Conservation (phyloP, 2,797 vertebrate genomes). For the Podarcis lilfordi region DNA sequence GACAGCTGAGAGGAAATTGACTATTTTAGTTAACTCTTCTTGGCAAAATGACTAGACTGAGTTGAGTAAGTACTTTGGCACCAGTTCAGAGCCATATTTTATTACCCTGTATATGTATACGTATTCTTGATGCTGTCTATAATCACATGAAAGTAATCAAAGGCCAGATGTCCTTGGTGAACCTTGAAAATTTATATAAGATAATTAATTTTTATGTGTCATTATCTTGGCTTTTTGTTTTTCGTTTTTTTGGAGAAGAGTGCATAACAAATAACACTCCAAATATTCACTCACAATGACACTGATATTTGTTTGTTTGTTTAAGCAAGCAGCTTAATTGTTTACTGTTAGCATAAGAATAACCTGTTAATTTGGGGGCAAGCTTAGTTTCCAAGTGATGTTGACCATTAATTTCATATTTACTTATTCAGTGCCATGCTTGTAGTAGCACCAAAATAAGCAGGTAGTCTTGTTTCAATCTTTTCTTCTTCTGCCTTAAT, state of each 20-base stretch:
- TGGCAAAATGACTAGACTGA: conserved; percentile 50
- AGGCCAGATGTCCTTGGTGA: conserved; percentile 71
- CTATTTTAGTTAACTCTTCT: conserved; percentile 41
- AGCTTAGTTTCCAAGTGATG: background rate
- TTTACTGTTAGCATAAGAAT: background rate
- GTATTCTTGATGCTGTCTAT: conserved; percentile 58
- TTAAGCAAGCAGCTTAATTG: background rate
- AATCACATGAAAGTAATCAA: conserved; percentile 68
- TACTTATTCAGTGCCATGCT: background rate
- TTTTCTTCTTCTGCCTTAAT: background rate
- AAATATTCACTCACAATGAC: conserved; percentile 13
- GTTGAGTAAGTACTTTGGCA: conserved; percentile 64
- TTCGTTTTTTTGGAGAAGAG: conserved; percentile 1
- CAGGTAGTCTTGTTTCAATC: background rate
- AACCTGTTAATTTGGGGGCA: background rate
- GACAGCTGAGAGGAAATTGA: conserved; percentile 23
- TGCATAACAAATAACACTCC: conserved; percentile 28
- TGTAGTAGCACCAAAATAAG: background rate
- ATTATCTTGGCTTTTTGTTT: conserved; percentile 43
- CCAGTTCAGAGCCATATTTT: conserved; percentile 60
- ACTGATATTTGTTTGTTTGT: background rate
- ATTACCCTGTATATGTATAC: conserved; percentile 67
- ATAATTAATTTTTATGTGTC: conserved; percentile 60
- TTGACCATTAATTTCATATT: too few species aligned
- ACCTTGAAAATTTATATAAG: conserved; percentile 67